A percentile compares a stretch with the other conserved stretches of the same genome.
Evolutionary conservation across 1,140 invertebrate species (phyloP).

Genomic region (Littorina saxatilis): DNA sequence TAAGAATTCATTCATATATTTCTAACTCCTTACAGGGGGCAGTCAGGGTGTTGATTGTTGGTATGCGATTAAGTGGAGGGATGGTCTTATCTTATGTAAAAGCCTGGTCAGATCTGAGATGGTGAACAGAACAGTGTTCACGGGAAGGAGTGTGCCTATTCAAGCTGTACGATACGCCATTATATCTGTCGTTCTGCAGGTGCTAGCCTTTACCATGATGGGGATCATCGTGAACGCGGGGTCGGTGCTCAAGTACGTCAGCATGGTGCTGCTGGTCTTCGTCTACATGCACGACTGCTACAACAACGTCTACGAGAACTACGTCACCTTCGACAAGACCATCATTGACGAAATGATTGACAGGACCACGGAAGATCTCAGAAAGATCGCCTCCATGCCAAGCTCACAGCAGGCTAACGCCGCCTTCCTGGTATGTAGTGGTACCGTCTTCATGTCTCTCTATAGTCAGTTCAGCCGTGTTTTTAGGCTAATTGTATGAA

Average conservation of each 20-base stretch:
- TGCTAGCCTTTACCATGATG: constrained; percentile 74
- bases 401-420: constrained; percentile 70
- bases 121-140: too few species aligned
- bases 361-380: constrained; percentile 69
- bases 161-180: too few species aligned
- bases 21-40: too few species aligned
- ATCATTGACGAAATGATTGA: constrained; percentile 72
- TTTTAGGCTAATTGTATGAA: too few species aligned
- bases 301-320: constrained; percentile 73
- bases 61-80: too few species aligned
- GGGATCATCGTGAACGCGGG: constrained; percentile 74
- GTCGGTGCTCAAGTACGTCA: constrained; percentile 70
- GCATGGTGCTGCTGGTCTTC: constrained; percentile 70
- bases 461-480: too few species aligned
- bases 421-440: constrained; percentile 61
- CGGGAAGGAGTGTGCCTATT: too few species aligned
- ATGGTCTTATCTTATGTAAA: too few species aligned
- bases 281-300: constrained; percentile 75
- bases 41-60: too few species aligned
- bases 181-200: constrained; percentile 24
- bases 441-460: not conserved
- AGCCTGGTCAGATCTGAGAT: too few species aligned
- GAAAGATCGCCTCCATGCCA: constrained; percentile 70
- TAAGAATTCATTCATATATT: too few species aligned
- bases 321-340: constrained; percentile 71